Percentiles rank a stretch among this genome's conserved stretches.
phyloP scores from a whole-genome alignment of 2,888 invertebrate species.

The Agonopterix heracliana region DNA sequence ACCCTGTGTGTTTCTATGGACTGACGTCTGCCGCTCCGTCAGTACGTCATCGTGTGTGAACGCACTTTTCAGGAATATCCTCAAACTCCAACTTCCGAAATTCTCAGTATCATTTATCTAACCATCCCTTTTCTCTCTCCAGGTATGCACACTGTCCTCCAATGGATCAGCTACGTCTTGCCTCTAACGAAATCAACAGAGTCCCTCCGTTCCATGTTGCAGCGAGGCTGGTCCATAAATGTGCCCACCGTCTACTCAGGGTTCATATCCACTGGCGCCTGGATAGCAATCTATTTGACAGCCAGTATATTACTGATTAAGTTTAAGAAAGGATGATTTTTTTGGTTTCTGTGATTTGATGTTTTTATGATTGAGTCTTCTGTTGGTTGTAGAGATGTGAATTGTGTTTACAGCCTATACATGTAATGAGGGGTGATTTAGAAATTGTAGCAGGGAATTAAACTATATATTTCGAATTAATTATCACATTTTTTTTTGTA shows the following conservation, averaged over 20 bases:
- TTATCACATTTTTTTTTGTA: too few species aligned
- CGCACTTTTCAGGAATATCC: too few species aligned
- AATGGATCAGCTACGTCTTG: constrained; percentile 83
- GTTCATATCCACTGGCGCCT: constrained; percentile 84
- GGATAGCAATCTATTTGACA: constrained; percentile 87
- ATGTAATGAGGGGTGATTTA: too few species aligned
- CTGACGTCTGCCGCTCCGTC: too few species aligned
- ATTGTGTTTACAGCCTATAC: too few species aligned
- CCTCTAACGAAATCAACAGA: constrained; percentile 94
- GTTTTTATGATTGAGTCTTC: constrained; percentile 1
- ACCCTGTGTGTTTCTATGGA: too few species aligned
- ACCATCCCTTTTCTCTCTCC: constrained; percentile 2
- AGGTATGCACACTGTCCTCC: constrained; percentile 85
- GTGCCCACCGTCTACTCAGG: constrained; percentile 86
- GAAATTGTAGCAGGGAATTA: too few species aligned
- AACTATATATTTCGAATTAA: too few species aligned
- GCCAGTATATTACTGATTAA: constrained; percentile 85
- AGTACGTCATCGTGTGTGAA: too few species aligned
- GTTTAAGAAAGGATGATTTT: constrained; percentile 86
- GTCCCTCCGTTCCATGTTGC: constrained; percentile 88
- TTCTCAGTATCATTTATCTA: too few species aligned
- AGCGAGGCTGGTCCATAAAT: constrained; percentile 86
- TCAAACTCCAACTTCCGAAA: too few species aligned
- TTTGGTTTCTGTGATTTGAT: neutral
- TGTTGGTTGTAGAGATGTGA: neutral